Conservation (phyloP, 2,797 vertebrate genomes). For the Arrhamphus sclerolepis region DNA sequence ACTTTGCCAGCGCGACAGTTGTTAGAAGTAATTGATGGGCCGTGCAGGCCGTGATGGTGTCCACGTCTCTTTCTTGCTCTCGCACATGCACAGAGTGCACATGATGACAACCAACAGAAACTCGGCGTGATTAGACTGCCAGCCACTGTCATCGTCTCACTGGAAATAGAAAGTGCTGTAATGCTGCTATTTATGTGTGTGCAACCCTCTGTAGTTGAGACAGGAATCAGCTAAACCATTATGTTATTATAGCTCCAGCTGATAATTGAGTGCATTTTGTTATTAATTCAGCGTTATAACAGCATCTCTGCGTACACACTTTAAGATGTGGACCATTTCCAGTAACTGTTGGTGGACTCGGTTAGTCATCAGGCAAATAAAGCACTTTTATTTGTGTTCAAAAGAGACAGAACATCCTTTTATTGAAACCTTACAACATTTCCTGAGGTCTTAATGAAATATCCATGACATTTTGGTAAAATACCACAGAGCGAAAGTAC, state of each 20-base stretch:
- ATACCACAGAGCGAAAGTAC: too few relatives aligned
- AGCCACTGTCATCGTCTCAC: slow-evolving; percentile 38
- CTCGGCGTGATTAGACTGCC: slow-evolving; percentile 32
- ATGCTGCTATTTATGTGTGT: slow-evolving; percentile 31
- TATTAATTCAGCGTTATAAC: background rate
- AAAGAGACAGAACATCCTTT: too few relatives aligned
- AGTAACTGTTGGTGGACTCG: slow-evolving; percentile 9
- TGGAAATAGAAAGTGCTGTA: slow-evolving; percentile 37
- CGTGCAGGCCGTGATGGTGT: slow-evolving; percentile 27
- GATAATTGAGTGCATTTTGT: background rate
- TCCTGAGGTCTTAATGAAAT: too few relatives aligned
- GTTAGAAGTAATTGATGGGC: slow-evolving; percentile 22
- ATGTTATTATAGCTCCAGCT: background rate
- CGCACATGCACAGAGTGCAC: slow-evolving; percentile 4
- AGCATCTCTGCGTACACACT: background rate
- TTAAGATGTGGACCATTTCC: background rate
- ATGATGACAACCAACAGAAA: slow-evolving; percentile 49
- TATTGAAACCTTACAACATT: too few relatives aligned
- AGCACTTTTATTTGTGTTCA: background rate
- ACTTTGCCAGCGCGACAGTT: background rate
- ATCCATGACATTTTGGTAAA: too few relatives aligned
- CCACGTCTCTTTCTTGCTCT: slow-evolving; percentile 22
- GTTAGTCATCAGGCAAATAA: slow-evolving; percentile 19
- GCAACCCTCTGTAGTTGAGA: slow-evolving; percentile 4
- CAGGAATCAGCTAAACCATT: background rate